These are phyloP conservation scores for Pomatorhinus ruficollis DNA, from an alignment of 2,113 vertebrate genomes.

Conservation along the genomic window DNA sequence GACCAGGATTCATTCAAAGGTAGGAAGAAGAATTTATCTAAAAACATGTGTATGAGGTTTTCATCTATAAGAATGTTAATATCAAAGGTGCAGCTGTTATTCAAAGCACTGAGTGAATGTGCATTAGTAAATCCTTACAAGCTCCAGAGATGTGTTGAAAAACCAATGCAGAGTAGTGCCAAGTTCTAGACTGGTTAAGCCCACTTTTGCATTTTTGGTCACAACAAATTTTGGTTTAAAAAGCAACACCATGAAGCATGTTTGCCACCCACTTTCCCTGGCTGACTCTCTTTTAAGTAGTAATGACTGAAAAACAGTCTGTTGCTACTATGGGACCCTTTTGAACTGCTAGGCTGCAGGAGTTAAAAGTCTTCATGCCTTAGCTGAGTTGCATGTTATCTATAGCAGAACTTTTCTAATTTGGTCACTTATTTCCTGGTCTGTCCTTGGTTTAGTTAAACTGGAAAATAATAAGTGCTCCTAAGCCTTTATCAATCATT, in stretches of 20 bases:
- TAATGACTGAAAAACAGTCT: not conserved
- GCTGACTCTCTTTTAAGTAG: not conserved
- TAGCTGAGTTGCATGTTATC: not conserved
- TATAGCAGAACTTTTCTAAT: not conserved
- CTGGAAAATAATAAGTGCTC: not conserved
- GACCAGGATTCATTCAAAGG: not conserved
- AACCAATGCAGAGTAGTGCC: not conserved
- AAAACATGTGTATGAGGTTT: not conserved
- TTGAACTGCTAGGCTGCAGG: not conserved
- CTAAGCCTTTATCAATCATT: not conserved
- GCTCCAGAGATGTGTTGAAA: not conserved
- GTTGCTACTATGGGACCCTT: not conserved
- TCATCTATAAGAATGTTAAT: not conserved
- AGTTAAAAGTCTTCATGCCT: not conserved
- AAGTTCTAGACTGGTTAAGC: not conserved
- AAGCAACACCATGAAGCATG: accelerated
- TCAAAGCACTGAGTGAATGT: not conserved
- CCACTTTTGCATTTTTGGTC: not conserved
- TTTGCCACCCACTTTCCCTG: not conserved
- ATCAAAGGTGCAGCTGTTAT: not conserved
- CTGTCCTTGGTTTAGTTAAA: not conserved
- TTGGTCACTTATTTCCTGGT: not conserved
- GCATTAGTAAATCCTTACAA: not conserved
- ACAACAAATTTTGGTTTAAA: not conserved
- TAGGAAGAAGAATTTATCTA: not conserved